phyloP scores from a whole-genome alignment of 2,113 vertebrate genomes.

The Rhombomys opimus region DNA sequence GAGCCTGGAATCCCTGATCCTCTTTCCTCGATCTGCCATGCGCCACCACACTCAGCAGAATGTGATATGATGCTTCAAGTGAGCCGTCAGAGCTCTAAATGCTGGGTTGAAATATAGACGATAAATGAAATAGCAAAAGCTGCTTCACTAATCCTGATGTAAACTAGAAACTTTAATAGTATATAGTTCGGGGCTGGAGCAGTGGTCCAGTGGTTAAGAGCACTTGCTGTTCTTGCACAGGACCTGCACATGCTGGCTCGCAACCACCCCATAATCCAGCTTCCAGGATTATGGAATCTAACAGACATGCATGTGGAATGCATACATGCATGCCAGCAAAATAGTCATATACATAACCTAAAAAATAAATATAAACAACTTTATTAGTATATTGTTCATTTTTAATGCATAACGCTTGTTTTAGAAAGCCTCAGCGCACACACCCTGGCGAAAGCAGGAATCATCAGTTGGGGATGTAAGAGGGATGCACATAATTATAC shows the following conservation, averaged over 20 bases:
- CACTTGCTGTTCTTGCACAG: neutral
- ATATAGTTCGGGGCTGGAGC: neutral
- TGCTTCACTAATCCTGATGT: neutral
- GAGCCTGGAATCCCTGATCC: no score
- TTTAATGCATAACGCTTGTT: neutral
- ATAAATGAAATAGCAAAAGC: constrained; percentile 8
- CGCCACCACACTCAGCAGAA: neutral
- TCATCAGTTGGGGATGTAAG: constrained; percentile 27
- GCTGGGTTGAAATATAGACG: neutral
- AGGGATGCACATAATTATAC: neutral
- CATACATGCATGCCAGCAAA: neutral
- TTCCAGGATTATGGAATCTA: neutral
- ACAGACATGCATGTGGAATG: neutral
- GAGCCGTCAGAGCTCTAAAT: neutral
- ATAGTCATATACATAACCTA: neutral
- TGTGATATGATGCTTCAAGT: neutral
- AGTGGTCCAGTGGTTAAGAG: neutral
- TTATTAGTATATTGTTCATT: neutral
- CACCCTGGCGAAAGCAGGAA: constrained; percentile 2
- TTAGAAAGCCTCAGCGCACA: neutral
- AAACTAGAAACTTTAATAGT: constrained; percentile 8
- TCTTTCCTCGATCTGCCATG: neutral
- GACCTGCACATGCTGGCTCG: neutral
- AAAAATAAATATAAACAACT: neutral
- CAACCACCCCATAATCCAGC: neutral